Base-by-base conservation (phyloP, 2,797 vertebrate species). In the Arctocebus calabarensis region DNA sequence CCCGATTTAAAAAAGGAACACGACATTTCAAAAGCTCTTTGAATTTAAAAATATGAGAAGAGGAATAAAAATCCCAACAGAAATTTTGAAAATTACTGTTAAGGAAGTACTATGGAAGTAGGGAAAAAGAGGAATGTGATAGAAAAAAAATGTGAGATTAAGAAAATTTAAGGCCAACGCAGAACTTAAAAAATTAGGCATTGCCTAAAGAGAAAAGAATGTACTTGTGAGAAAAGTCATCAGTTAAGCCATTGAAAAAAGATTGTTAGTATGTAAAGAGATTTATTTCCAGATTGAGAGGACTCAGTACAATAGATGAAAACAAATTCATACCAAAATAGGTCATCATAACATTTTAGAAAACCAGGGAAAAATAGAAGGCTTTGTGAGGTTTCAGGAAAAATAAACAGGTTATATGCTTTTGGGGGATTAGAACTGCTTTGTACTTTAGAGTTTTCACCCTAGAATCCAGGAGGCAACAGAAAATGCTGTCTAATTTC, bases 41-140 rank as follows among this genome's bases (percentile, higher is more conserved):
- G 29, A 32, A 66, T 91, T 88, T 79, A 43, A 83, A 79, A 71
- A 11, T 88, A 43, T 77, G 11, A 78, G 37, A 84, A 43, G 13
- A 92, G 6, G 11, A 91, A 40, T 94, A 59, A 78, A 79, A 93
- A 40, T 77, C 3, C 12, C 8, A 45, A 81, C 34, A 64, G 1
- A 43, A 66, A 9, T 82, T 92, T 95, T 89, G 13, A 22, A 91
- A 89, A 34, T 45, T 81, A 55, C 81, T 82, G 23, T 74, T 94
- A 23, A 87, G 37, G 19, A 43, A 89, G 20, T 75, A 70, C 9
- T 29, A 34, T 20, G 77, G 16, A 64, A 45, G 1, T 62, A n/a
- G 66, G 70, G 23, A 10, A 75, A 82, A 88, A 61, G 6, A 73
- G 3, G 12, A 61, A 59, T 37, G 48, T 48, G 8, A 23, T 78